phyloP scores from a whole-genome alignment of 2,113 vertebrate genomes.

The Vicugna pacos region DNA sequence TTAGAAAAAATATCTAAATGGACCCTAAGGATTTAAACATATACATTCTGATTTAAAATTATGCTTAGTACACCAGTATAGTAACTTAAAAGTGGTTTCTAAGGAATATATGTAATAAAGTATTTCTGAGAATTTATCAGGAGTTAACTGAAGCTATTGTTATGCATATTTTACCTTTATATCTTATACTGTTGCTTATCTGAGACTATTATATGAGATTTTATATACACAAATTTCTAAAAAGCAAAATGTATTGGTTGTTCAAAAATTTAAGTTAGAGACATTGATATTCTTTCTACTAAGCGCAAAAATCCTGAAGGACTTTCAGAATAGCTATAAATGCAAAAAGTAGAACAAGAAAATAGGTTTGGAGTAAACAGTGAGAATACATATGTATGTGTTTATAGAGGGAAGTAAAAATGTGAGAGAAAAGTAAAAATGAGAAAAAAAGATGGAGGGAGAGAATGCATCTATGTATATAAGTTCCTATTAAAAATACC shows the following conservation, averaged over 20 bases:
- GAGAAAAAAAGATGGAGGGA: neutral
- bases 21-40: neutral
- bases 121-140: neutral
- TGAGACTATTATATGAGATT: neutral
- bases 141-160: neutral
- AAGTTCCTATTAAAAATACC: neutral
- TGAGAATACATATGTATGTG: neutral
- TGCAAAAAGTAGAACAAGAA: neutral
- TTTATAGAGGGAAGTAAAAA: neutral
- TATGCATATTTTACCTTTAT: neutral
- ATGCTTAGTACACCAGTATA: neutral
- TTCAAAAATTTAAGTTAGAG: neutral
- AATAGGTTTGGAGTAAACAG: neutral
- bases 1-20: neutral
- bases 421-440: neutral
- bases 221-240: neutral
- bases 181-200: neutral
- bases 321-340: neutral
- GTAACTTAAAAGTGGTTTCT: neutral
- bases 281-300: neutral
- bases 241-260: neutral
- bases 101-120: neutral
- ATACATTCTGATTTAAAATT: neutral
- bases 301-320: neutral
- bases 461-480: too few relatives aligned